A percentile compares a stretch with the other conserved stretches of the same genome.
Evolutionary conservation across 2,888 invertebrate species (phyloP).

Genomic region (Drosophila parthenogenetica): DNA sequence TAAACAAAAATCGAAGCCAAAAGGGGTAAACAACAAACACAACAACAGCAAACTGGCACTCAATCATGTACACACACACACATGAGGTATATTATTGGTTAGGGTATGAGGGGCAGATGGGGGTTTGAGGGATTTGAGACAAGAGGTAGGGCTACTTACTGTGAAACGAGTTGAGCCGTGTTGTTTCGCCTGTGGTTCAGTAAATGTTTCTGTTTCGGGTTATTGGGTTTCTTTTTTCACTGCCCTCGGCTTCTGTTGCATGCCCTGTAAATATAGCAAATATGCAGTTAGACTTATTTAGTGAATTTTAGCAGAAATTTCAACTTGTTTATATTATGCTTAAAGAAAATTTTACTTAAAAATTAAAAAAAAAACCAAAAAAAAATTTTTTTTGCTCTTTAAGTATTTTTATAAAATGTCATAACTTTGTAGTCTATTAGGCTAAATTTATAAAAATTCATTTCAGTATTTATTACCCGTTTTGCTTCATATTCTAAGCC

Average conservation of each 20-base stretch:
- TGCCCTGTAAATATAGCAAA: slow-evolving; percentile 28
- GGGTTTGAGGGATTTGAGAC: neutral
- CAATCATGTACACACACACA: slow-evolving; percentile 68
- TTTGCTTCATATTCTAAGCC: neutral
- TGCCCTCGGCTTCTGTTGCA: neutral
- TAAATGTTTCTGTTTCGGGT: slow-evolving; percentile 11
- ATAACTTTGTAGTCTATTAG: neutral
- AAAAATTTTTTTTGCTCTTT: too few species aligned
- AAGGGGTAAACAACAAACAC: slow-evolving; percentile 51
- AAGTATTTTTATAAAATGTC: too few species aligned
- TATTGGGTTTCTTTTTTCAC: neutral
- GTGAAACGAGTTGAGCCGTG: slow-evolving; percentile 37
- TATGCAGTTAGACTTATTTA: too few species aligned
- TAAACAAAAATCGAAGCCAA: slow-evolving; percentile 63
- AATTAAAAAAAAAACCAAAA: too few species aligned
- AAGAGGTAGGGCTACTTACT: slow-evolving; percentile 10
- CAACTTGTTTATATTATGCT: too few species aligned
- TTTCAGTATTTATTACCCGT: neutral
- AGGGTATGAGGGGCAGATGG: slow-evolving; percentile 26
- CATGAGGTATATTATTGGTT: slow-evolving; percentile 43
- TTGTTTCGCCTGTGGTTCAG: slow-evolving; percentile 37
- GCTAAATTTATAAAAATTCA: neutral
- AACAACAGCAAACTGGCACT: slow-evolving; percentile 57
- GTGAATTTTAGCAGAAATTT: too few species aligned
- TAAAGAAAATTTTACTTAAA: too few species aligned